Evolutionary conservation across 2,797 vertebrate genomes (phyloP).

Genomic region (Paedocypris micromegethes): DNA sequence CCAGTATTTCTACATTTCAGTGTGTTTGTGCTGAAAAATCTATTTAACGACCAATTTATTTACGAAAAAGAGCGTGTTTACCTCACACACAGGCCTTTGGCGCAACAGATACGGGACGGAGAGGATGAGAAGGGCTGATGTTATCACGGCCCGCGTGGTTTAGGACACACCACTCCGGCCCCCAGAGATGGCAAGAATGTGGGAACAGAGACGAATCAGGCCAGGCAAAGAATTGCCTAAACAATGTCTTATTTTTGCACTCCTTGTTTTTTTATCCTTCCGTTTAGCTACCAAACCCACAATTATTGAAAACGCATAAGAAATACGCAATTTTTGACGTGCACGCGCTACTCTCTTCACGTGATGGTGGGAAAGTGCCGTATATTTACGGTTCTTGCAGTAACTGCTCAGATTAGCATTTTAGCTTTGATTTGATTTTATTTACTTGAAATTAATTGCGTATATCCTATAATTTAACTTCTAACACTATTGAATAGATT

Average conservation of each 20-base stretch:
- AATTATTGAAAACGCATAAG: slow-evolving; percentile 20
- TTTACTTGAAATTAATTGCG: too few species aligned
- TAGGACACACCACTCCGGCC: slow-evolving; percentile 27
- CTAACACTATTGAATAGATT: too few species aligned
- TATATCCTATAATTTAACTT: too few species aligned
- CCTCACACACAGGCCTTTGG: slow-evolving; percentile 24
- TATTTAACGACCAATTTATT: slow-evolving; percentile 35
- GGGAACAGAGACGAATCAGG: slow-evolving; percentile 59
- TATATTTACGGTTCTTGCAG: too few species aligned
- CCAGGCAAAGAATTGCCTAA: slow-evolving; percentile 52
- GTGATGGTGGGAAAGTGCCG: too few species aligned
- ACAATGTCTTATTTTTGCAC: slow-evolving; percentile 51
- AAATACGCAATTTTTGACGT: too few species aligned
- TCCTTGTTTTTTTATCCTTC: slow-evolving; percentile 48
- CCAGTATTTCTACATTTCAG: too few species aligned
- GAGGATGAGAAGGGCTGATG: slow-evolving; percentile 48
- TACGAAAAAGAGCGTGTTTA: slow-evolving; percentile 32
- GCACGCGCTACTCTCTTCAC: too few species aligned
- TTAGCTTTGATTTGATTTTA: too few species aligned
- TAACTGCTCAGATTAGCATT: too few species aligned
- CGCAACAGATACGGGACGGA: slow-evolving; percentile 36
- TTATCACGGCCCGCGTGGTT: slow-evolving; percentile 48
- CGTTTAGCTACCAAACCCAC: slow-evolving; percentile 43
- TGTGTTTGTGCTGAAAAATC: slow-evolving; percentile 20
- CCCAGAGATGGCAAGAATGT: slow-evolving; percentile 55